phyloP scores from a whole-genome alignment of 2,888 invertebrate species.

The Margaritifera margaritifera region DNA sequence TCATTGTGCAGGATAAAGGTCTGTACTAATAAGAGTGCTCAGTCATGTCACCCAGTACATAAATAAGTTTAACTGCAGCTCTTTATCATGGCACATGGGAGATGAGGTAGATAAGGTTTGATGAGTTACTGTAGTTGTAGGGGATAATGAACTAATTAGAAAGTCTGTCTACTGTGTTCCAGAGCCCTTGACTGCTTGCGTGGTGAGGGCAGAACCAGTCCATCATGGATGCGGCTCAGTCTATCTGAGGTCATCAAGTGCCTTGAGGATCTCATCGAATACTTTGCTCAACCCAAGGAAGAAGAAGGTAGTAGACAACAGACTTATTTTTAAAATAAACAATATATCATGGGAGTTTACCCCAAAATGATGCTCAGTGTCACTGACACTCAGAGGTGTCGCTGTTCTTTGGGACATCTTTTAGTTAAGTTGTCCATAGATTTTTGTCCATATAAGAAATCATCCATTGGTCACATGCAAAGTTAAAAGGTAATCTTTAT shows the following conservation, averaged over 20 bases:
- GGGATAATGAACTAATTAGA: background rate
- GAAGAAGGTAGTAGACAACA: constrained; percentile 86
- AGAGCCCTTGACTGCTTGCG: constrained; percentile 96
- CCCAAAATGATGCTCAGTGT: background rate
- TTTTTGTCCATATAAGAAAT: too few species aligned
- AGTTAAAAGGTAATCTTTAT: too few species aligned
- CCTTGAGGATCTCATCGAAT: constrained; percentile 98
- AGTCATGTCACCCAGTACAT: too few species aligned
- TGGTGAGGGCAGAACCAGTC: constrained; percentile 75
- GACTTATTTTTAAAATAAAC: background rate
- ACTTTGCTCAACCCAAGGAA: constrained; percentile 98
- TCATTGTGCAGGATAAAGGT: too few species aligned
- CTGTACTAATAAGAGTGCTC: too few species aligned
- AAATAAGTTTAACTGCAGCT: too few species aligned
- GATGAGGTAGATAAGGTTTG: too few species aligned
- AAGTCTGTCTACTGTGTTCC: constrained; percentile 59
- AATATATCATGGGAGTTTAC: background rate
- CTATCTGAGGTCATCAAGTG: constrained; percentile 99
- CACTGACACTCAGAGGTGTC: background rate
- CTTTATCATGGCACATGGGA: too few species aligned
- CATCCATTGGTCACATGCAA: too few species aligned
- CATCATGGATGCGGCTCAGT: constrained; percentile 79
- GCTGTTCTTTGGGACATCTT: too few species aligned
- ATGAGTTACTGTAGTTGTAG: background rate
- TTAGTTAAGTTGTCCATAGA: too few species aligned